Evolutionary conservation across 2,888 invertebrate species (phyloP).

Genomic region (Ischnus inquisitorius): DNA sequence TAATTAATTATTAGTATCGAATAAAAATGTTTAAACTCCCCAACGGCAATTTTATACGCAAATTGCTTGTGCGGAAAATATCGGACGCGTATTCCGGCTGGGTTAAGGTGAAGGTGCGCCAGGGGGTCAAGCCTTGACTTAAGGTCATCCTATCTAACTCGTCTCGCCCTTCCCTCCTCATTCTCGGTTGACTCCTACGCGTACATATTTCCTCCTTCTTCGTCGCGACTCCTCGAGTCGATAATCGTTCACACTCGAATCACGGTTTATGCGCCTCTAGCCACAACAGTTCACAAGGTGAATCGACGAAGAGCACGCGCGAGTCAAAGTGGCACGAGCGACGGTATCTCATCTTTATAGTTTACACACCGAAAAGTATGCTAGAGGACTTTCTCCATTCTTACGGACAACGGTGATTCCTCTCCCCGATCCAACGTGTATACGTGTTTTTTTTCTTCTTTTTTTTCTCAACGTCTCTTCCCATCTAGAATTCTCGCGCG

Average conservation of each 20-base stretch:
- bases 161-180: constrained; percentile 8
- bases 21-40: not conserved
- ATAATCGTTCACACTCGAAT: constrained; percentile 36
- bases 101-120: constrained; percentile 31
- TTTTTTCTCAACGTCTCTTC: not conserved
- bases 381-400: constrained; percentile 80
- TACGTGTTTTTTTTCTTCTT: not conserved
- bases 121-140: constrained; percentile 42
- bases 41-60: not conserved
- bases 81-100: not conserved
- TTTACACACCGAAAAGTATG: constrained; percentile 74
- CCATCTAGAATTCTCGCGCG: not conserved
- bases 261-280: not conserved
- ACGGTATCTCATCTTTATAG: constrained; percentile 56
- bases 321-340: constrained; percentile 68
- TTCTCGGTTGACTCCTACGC: constrained; percentile 53
- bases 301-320: constrained; percentile 44
- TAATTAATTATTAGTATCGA: too few species aligned
- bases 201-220: constrained; percentile 10
- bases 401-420: constrained; percentile 76
- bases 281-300: constrained; percentile 38
- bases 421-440: not conserved
- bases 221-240: constrained; percentile 4
- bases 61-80: not conserved
- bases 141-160: constrained; percentile 50